Evolutionary conservation across 2,888 invertebrate genomes (phyloP).

Genomic region (Tigriopus californicus): DNA sequence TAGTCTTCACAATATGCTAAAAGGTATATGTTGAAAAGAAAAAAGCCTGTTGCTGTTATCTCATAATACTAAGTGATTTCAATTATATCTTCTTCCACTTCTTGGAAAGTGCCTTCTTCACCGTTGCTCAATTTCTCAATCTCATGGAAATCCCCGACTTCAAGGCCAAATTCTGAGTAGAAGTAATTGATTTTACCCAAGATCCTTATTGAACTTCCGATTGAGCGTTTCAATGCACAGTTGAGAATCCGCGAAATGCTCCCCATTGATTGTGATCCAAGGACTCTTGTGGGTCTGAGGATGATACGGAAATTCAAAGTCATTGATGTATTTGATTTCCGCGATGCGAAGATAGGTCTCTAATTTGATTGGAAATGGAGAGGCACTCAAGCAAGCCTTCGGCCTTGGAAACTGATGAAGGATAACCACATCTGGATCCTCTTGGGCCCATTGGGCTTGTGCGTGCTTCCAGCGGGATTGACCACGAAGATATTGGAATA

Average conservation of each 20-base stretch:
- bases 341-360: conserved; percentile 11
- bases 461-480: background rate
- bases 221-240: background rate
- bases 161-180: background rate
- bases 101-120: too few relatives aligned
- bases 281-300: background rate
- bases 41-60: too few relatives aligned
- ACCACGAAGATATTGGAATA: background rate
- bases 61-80: too few relatives aligned
- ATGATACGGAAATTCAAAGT: conserved; percentile 3
- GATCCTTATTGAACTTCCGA: background rate
- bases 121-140: too few relatives aligned
- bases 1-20: background rate
- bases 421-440: conserved; percentile 8
- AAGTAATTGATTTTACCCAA: background rate
- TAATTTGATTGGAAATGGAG: conserved; percentile 8
- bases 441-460: background rate
- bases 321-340: conserved; percentile 8
- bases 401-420: background rate
- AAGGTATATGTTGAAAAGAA: too few relatives aligned
- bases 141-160: too few relatives aligned
- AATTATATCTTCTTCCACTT: too few relatives aligned
- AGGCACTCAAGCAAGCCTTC: background rate
- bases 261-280: conserved; percentile 12
- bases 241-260: background rate